A percentile compares a stretch with the other conserved stretches of the same genome.
These are phyloP conservation scores for Antidorcas marsupialis DNA, from an alignment of 2,113 vertebrate genomes.

Conservation along the genomic window DNA sequence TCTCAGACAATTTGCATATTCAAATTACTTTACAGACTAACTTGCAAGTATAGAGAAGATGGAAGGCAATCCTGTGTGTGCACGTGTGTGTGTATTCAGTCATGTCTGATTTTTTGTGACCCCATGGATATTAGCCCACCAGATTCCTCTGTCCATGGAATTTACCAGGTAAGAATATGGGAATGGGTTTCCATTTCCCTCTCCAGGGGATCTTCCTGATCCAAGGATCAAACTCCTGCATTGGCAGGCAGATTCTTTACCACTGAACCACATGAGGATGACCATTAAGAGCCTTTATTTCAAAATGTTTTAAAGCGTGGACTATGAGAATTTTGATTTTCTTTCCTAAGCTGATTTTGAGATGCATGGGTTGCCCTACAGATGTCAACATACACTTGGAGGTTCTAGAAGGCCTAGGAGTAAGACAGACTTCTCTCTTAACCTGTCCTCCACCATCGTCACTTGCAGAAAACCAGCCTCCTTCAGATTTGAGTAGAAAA, in stretches of 20 bases:
- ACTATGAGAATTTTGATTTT: not conserved
- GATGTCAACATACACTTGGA: not conserved
- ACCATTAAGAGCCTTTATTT: not conserved
- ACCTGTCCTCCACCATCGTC: not conserved
- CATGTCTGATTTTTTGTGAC: not conserved
- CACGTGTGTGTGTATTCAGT: not conserved
- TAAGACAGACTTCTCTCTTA: not conserved
- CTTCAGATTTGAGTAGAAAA: not conserved
- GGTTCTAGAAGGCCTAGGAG: not conserved
- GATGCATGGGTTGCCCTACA: not conserved
- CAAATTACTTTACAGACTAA: not conserved
- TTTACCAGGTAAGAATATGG: not conserved
- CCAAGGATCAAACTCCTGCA: not conserved
- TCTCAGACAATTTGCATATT: conserved; percentile 3
- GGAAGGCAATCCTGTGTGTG: not conserved
- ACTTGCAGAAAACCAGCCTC: not conserved
- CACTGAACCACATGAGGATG: not conserved
- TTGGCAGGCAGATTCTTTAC: not conserved
- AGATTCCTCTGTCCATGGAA: not conserved
- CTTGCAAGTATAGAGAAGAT: not conserved
- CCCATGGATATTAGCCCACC: not conserved
- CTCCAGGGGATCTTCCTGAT: not conserved
- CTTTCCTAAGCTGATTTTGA: not conserved
- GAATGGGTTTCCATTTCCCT: not conserved
- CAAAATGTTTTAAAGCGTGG: not conserved